Percentiles rank a stretch among this genome's conserved stretches.
Conservation (phyloP, 2,797 vertebrate genomes). For the Acanthiza pusilla region DNA sequence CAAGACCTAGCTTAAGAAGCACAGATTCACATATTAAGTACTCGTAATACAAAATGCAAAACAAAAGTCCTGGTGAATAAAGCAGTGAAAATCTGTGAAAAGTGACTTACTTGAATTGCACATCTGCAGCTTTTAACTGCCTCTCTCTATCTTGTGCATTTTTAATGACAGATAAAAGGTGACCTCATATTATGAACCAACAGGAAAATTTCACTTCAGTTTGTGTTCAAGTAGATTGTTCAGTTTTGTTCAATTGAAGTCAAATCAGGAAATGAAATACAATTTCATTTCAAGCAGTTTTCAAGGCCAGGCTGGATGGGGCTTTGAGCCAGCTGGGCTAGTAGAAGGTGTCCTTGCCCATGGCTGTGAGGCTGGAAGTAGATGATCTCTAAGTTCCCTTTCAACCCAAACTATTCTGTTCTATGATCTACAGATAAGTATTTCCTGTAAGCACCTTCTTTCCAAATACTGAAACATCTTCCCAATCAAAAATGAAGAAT, state of each 20-base stretch:
- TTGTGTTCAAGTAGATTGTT: neutral
- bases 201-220: neutral
- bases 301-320: neutral
- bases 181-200: neutral
- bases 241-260: neutral
- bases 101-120: neutral
- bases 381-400: neutral
- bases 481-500: neutral
- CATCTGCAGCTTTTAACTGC: neutral
- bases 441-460: neutral
- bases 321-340: neutral
- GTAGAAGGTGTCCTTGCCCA: neutral
- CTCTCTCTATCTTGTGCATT: conserved; percentile 18
- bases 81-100: neutral
- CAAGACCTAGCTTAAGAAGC: neutral
- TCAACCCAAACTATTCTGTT: neutral
- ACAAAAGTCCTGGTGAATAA: neutral
- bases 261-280: neutral
- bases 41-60: neutral
- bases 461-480: neutral
- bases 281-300: neutral
- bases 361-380: neutral
- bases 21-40: neutral
- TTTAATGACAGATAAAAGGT: neutral
- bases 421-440: neutral